Evolutionary conservation across 2,888 invertebrate species (phyloP), one percentile per base, ranked within the genome.

Genomic region (Volucella zonaria): DNA sequence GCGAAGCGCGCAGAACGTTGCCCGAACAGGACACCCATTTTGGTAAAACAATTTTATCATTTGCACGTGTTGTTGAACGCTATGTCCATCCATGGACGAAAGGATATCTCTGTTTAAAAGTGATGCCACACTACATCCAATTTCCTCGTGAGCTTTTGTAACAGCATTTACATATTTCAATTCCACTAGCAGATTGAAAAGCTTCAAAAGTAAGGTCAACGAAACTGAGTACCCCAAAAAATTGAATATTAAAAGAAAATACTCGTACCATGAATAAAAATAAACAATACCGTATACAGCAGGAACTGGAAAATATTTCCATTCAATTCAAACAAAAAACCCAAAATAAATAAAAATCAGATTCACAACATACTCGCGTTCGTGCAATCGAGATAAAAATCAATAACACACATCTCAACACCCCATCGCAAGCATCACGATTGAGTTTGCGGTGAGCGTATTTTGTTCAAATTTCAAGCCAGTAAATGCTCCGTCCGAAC

Each of bases 271-370:
- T 15, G 12, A 59, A 47, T 31, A 47, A 12, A 40, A 15, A 38
- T 12, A 18, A 18, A 47, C 40, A 66, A 42, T n/a, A n/a, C 11
- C 10, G 3, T 23, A 2, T 23, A 2, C 2, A 23, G 18, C 18
- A 23, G 15, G 6, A 14, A 10, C 23, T 14, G 42, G 9, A 66
- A 54, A 45, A 9, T 54, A 43, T 61, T 14, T 15, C 12, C 15
- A 52, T 31, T 56, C 14, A 70, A 43, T 10, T n/a, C 42, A 11
- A 43, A 49, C 54, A 42, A 56, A 18, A 40, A 14, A 49, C 47
- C 56, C 51, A 59, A 61, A 45, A 58, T 14, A n/a, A 49, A 58
- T 64, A 64, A 64, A 68, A 81, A 64, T 70, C 56, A 38, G 51
- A 66, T 43, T 47, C 38, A 45, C 62, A 31, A 31, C 4, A 31